Evolutionary conservation across 2,797 vertebrate genomes (phyloP), one percentile per base, ranked within the genome.

Genomic region (Poecilia picta): DNA sequence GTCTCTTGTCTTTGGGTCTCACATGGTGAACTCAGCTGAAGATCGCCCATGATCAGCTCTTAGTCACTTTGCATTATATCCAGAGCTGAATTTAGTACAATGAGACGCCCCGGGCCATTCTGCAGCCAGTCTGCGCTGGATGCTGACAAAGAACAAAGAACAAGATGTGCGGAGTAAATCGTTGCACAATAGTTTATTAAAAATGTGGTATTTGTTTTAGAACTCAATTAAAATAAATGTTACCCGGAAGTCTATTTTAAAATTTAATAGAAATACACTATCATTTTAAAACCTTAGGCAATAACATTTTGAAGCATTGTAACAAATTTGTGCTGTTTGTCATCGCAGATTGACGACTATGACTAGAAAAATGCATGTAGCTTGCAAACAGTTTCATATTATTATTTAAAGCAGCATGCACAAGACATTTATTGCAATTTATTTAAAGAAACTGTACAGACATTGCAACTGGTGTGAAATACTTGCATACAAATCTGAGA

Each of bases 31-130:
- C 85, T 83, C 73, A 13, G 25, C 74, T 59, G 41, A 39, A 64
- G 83, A 79, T 31, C 36, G 76, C 0, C 33, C 73, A 45, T 68
- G 62, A 73, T 75, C 11, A 33, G 53, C 83, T 74, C 53, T 20
- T 33, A 78, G 84, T 85, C 84, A 57, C 33, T 76, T 86, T 74
- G 64, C 75, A 89, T 88, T 78, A 85, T 68, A 79, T 75, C 10
- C 70, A 45, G 71, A 72, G 74, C 45, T 46, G 70, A 72, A 59
- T 88, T 82, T 81, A 79, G 57, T 59, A 72, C 2, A 18, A 16
- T 31, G 45, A 81, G 71, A 73, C 0, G 31, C 78, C 62, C 0
- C 1, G 23, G 70, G 87, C 64, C 53, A 51, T 2, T 70, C 74
- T 72, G 53, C 71, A 59, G 62, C 51, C 47, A 71, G 49, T 72